Base-by-base conservation (phyloP, 1,140 invertebrate species). In the Lordiphosa clarofinis region DNA sequence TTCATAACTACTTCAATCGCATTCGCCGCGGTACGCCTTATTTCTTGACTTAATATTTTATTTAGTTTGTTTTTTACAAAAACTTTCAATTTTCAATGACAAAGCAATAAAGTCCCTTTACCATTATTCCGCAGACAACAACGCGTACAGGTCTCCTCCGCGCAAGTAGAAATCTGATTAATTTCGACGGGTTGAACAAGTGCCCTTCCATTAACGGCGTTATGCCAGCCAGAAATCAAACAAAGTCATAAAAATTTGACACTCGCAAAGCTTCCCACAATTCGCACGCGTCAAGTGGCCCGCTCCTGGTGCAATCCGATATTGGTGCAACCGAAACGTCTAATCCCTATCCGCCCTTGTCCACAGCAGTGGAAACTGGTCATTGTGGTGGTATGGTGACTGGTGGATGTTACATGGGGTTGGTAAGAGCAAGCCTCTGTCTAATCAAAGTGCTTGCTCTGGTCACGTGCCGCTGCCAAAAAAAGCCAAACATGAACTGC, bases 181-280 rank as follows among this genome's bases (percentile, higher is more conserved):
- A 48, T 64, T 84, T 43, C 63, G 56, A 55, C 57, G 68, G 53
- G 64, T 65, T 44, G 79, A 70, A 73, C 76, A 84, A 84, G 76
- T 84, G 76, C 40, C 28, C 73, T 82, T 82, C 78, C 76, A 82
- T 82, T 82, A 82, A 38, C 63, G 68, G 73, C 76, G 55, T 65
- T 69, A 35, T 33, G 76, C 75, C 68, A 56, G 52, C 38, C 55
- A 65, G 68, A 84, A 82, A 84, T 82, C 78, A 82, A 82, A 82
- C 78, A 84, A 61, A 82, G 76, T 78, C 78, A 76, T 87, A 87
- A 86, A 87, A 87, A 82, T 82, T 67, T 86, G 82, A 71, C 72
- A 86, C 73, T 81, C 54, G 47, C 54, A 58, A 69, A 68, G 53
- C 72, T 87, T 86, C 58, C 65, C 82, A 71, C 72, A 73, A 75